phyloP scores from a whole-genome alignment of 2,797 vertebrate species.

The Chrosomus eos region DNA sequence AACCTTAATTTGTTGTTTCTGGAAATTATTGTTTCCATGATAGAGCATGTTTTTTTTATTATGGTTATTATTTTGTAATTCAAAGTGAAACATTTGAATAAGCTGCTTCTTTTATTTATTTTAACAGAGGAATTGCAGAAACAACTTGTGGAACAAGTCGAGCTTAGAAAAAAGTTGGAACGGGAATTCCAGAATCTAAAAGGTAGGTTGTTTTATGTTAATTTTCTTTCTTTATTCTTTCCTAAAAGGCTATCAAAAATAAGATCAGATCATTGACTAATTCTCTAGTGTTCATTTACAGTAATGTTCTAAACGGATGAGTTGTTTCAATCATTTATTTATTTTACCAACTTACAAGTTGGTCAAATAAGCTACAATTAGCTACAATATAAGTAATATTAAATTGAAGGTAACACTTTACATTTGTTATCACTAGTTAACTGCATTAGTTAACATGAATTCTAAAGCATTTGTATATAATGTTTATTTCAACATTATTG shows the following conservation, averaged over 20 bases:
- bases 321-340: not conserved
- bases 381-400: not conserved
- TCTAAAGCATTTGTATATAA: not conserved
- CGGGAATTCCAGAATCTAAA: constrained; percentile 96
- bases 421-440: not conserved
- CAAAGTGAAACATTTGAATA: not conserved
- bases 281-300: not conserved
- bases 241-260: not conserved
- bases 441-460: too few relatives aligned
- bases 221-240: not conserved
- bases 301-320: not conserved
- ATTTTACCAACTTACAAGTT: not conserved
- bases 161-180: constrained; percentile 95
- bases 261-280: not conserved
- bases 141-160: constrained; percentile 94
- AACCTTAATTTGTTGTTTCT: not conserved
- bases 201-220: constrained; percentile 77
- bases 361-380: not conserved
- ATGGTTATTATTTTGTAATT: too few relatives aligned
- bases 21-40: not conserved
- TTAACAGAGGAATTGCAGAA: constrained; percentile 93
- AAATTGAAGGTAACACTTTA: not conserved
- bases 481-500: not conserved
- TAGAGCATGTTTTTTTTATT: not conserved
- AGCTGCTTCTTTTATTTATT: constrained; percentile 52